A percentile compares a stretch with the other conserved stretches of the same genome.
Conservation (phyloP, 2,888 invertebrate genomes). For the Dynastes hyllus region DNA sequence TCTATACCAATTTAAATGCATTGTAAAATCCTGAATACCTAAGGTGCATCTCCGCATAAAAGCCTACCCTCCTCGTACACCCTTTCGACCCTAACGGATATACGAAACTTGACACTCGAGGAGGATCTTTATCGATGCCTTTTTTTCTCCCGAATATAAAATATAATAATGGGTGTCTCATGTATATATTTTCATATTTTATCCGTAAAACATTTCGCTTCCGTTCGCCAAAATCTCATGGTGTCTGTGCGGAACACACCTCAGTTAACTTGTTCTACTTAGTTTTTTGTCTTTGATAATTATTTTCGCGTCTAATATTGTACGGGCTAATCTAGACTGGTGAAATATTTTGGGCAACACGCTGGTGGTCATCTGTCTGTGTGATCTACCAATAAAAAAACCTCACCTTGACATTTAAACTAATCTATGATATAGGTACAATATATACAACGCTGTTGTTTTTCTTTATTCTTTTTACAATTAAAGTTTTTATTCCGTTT, state of each 20-base stretch:
- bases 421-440: neutral
- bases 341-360: no score
- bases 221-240: slow-evolving; percentile 6
- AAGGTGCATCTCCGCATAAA: slow-evolving; percentile 50
- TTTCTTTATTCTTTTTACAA: neutral
- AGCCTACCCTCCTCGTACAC: slow-evolving; percentile 15
- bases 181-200: slow-evolving; percentile 29
- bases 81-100: slow-evolving; percentile 51
- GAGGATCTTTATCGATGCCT: slow-evolving; percentile 53
- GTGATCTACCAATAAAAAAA: slow-evolving; percentile 1
- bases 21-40: slow-evolving; percentile 59
- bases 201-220: neutral
- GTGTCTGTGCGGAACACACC: no score
- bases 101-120: slow-evolving; percentile 53
- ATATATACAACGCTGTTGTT: neutral
- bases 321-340: no score
- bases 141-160: slow-evolving; percentile 18
- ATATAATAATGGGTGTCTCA: slow-evolving; percentile 4
- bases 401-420: slow-evolving; percentile 19
- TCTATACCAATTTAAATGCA: slow-evolving; percentile 67
- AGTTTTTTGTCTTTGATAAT: no score
- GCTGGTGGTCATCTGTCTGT: slow-evolving; percentile 1
- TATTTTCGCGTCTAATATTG: no score
- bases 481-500: no score
- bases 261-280: no score